phyloP scores from a whole-genome alignment of 2,888 invertebrate species.

The Dasysyrphus albostriatus region DNA sequence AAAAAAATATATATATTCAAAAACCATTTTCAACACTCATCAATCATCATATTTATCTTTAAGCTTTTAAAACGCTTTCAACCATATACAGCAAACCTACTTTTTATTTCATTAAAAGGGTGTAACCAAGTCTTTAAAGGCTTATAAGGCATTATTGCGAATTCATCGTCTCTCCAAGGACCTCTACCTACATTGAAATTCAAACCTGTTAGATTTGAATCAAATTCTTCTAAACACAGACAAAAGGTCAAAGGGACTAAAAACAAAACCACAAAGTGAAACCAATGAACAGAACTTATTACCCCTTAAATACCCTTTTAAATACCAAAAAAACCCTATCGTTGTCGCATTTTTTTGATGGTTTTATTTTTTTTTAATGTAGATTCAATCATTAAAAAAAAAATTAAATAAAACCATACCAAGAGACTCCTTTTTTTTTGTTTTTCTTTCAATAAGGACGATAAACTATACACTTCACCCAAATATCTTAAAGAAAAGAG shows the following conservation, averaged over 20 bases:
- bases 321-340: constrained; percentile 28
- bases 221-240: background rate
- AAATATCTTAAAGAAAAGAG: background rate
- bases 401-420: background rate
- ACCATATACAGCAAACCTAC: background rate
- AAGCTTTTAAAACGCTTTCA: background rate
- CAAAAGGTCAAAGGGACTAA: background rate
- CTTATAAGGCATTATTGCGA: background rate
- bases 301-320: constrained; percentile 9
- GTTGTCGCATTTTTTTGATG: constrained; percentile 12
- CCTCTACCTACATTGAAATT: constrained; percentile 4
- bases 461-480: constrained; percentile 33
- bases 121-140: background rate
- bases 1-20: too few relatives aligned
- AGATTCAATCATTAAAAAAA: constrained; percentile 9
- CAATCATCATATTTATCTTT: background rate
- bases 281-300: background rate
- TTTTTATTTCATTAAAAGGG: background rate
- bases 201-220: constrained; percentile 27
- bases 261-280: constrained; percentile 7
- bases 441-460: constrained; percentile 7
- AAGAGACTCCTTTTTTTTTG: constrained; percentile 9
- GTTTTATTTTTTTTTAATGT: background rate
- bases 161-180: background rate
- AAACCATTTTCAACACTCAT: background rate